A percentile compares a stretch with the other conserved stretches of the same genome.
Evolutionary conservation across 2,888 invertebrate genomes (phyloP).

Genomic region (Dasysyrphus albostriatus): DNA sequence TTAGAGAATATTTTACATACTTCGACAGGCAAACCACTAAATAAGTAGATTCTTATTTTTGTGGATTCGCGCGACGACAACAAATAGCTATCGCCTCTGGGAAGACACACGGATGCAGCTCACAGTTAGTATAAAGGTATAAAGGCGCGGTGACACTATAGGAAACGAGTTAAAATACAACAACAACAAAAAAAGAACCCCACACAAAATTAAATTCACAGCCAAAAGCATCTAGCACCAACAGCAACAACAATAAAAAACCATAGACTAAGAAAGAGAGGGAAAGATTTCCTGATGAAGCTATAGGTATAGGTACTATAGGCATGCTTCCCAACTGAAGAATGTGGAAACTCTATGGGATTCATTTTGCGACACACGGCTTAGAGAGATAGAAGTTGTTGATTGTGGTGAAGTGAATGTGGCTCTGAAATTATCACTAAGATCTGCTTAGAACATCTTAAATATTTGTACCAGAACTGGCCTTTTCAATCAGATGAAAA

Average conservation of each 20-base stretch:
- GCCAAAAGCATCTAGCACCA: conserved; percentile 1
- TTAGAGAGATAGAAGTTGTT: conserved; percentile 44
- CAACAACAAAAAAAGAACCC: background rate
- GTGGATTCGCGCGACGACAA: conserved; percentile 74
- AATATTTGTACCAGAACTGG: conserved; percentile 37
- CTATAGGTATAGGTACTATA: background rate
- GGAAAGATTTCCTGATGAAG: background rate
- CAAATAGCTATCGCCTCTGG: conserved; percentile 75
- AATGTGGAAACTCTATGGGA: conserved; percentile 67
- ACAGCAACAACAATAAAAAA: background rate
- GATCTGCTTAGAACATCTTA: conserved; percentile 12
- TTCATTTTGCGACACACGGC: conserved; percentile 60
- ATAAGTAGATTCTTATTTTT: conserved; percentile 74
- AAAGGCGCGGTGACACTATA: conserved; percentile 61
- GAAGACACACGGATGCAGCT: conserved; percentile 39
- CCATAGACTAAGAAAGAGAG: background rate
- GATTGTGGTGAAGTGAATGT: conserved; percentile 57
- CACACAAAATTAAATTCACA: conserved; percentile 54
- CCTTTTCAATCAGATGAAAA: conserved; percentile 11
- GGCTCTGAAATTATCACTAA: conserved; percentile 44
- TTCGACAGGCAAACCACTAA: conserved; percentile 74
- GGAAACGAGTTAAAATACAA: conserved; percentile 50
- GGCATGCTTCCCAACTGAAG: conserved; percentile 14
- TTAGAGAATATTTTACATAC: conserved; percentile 76
- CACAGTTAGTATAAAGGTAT: conserved; percentile 16